Evolutionary conservation across 2,797 vertebrate genomes (phyloP).

Genomic region (Natrix natrix): DNA sequence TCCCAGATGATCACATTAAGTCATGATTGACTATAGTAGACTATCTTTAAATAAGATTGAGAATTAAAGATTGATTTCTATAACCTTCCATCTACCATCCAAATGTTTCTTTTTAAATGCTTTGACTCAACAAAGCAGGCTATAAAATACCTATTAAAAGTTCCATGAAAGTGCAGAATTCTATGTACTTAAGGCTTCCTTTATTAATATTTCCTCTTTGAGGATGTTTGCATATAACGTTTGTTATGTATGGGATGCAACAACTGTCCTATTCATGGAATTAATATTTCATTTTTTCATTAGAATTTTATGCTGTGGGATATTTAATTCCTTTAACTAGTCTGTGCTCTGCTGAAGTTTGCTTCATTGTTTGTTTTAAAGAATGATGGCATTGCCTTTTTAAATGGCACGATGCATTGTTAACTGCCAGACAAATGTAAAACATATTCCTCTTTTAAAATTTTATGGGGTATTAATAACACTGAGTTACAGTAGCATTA

Average conservation of each 20-base stretch:
- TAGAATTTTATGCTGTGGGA: conserved; percentile 6
- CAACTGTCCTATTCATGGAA: neutral
- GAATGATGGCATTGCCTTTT: conserved; percentile 19
- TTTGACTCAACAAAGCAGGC: neutral
- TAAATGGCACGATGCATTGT: neutral
- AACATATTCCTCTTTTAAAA: conserved; percentile 30
- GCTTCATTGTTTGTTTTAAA: conserved; percentile 24
- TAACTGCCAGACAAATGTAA: conserved; percentile 26
- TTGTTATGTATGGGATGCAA: conserved; percentile 31
- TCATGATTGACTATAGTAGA: neutral
- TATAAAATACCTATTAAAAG: neutral
- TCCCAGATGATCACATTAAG: neutral
- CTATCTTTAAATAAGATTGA: neutral
- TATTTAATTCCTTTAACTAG: conserved; percentile 31
- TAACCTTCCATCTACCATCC: neutral
- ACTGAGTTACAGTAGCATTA: conserved; percentile 14
- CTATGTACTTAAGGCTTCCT: neutral
- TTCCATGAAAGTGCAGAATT: neutral
- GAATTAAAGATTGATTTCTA: neutral
- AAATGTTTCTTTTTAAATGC: neutral
- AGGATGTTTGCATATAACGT: neutral
- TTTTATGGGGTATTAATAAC: conserved; percentile 7
- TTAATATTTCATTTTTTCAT: neutral
- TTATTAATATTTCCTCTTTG: neutral
- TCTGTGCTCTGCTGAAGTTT: neutral